These are phyloP conservation scores for Melanostoma scalare DNA, from an alignment of 2,888 invertebrate species.

Conservation along the genomic window DNA sequence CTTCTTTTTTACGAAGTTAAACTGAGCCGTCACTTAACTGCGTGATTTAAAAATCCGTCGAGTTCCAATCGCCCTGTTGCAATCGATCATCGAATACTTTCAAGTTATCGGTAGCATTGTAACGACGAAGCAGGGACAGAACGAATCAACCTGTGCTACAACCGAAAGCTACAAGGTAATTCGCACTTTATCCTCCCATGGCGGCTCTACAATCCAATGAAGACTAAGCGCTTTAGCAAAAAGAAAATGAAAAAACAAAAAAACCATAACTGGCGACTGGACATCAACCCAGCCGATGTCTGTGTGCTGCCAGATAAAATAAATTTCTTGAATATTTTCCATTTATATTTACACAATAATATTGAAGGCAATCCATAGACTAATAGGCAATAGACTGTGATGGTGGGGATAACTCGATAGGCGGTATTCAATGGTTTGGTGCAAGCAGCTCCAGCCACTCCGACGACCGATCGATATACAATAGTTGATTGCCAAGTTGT, in stretches of 20 bases:
- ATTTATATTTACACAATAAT: slow-evolving; percentile 70
- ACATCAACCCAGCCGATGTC: slow-evolving; percentile 50
- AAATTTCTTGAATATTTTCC: slow-evolving; percentile 68
- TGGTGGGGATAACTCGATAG: slow-evolving; percentile 41
- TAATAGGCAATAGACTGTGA: slow-evolving; percentile 23
- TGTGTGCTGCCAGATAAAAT: slow-evolving; percentile 69
- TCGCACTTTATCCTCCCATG: slow-evolving; percentile 75
- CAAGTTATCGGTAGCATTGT: slow-evolving; percentile 30
- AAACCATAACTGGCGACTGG: slow-evolving; percentile 39
- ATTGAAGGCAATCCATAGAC: slow-evolving; percentile 49
- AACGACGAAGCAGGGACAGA: slow-evolving; percentile 5
- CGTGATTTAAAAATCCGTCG: neutral
- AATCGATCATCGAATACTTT: slow-evolving; percentile 53
- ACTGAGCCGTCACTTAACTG: neutral
- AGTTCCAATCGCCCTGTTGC: slow-evolving; percentile 40
- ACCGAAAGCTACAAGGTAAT: slow-evolving; percentile 76
- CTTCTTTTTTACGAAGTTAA: neutral
- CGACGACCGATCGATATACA: slow-evolving; percentile 6
- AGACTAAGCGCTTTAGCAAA: slow-evolving; percentile 18
- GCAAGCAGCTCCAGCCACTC: slow-evolving; percentile 53
- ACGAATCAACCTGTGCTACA: slow-evolving; percentile 61
- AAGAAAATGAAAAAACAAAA: slow-evolving; percentile 6
- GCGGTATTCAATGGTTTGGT: slow-evolving; percentile 53
- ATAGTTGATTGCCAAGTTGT: slow-evolving; percentile 47
- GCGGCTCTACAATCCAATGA: slow-evolving; percentile 46